These are phyloP conservation scores for Cerceris ruficornis DNA, from an alignment of 2,888 invertebrate genomes.

Conservation along the genomic window DNA sequence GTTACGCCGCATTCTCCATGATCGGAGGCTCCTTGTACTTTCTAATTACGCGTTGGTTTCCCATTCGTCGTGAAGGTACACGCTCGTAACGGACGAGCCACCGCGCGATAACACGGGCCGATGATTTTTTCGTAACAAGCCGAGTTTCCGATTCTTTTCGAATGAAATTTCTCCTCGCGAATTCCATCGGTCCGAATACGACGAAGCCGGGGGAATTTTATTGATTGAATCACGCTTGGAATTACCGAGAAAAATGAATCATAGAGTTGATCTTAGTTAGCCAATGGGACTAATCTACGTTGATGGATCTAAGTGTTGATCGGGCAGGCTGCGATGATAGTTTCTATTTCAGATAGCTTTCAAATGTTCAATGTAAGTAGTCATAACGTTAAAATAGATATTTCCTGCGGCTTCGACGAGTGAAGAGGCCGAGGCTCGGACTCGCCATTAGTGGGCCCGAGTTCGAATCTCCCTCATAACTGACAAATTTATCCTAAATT, in stretches of 20 bases:
- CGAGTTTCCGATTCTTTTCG: constrained; percentile 32
- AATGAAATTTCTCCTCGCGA: constrained; percentile 37
- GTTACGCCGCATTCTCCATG: constrained; percentile 64
- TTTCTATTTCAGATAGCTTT: too few relatives aligned
- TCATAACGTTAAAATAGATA: too few relatives aligned
- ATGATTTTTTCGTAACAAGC: constrained; percentile 59
- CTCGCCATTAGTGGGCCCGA: too few relatives aligned
- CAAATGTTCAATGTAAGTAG: too few relatives aligned
- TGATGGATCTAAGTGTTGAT: not conserved
- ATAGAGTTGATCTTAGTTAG: constrained; percentile 16
- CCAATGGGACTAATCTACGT: constrained; percentile 22
- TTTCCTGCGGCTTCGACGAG: too few relatives aligned
- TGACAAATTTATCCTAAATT: too few relatives aligned
- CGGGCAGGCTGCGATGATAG: not conserved
- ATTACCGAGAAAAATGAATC: constrained; percentile 31
- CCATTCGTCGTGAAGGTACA: constrained; percentile 46
- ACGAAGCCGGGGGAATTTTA: constrained; percentile 1
- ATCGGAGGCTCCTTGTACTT: constrained; percentile 64
- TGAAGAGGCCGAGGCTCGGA: too few relatives aligned
- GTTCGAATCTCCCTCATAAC: too few relatives aligned
- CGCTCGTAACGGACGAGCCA: constrained; percentile 48
- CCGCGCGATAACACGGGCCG: constrained; percentile 52
- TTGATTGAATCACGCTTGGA: not conserved
- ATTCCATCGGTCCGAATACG: not conserved
- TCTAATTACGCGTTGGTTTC: constrained; percentile 65